Conservation (phyloP, 2,797 vertebrate genomes). For the Gorsachius magnificus region DNA sequence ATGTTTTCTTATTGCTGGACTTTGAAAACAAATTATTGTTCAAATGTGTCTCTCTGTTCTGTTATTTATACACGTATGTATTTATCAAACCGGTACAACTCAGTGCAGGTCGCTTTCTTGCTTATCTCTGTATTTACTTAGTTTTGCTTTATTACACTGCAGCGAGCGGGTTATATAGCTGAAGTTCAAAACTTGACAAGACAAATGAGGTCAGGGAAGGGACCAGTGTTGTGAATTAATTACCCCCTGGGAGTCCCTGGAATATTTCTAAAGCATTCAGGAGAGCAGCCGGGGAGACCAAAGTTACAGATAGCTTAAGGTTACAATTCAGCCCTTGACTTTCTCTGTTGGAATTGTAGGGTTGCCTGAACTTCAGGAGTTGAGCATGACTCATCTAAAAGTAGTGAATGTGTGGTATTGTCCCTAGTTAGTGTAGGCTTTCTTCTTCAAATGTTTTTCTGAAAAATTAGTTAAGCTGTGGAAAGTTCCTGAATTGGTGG, state of each 20-base stretch:
- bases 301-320: neutral
- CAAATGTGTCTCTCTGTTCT: neutral
- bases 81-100: neutral
- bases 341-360: neutral
- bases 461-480: neutral
- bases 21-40: neutral
- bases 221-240: neutral
- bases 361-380: neutral
- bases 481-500: neutral
- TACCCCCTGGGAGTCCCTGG: rapidly evolving
- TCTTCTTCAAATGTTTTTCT: neutral
- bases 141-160: neutral
- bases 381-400: neutral
- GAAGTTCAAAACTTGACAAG: neutral
- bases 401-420: neutral
- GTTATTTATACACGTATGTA: rapidly evolving
- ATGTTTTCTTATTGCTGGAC: neutral
- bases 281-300: rapidly evolving
- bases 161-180: neutral
- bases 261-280: neutral
- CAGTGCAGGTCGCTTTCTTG: neutral
- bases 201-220: neutral
- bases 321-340: neutral
- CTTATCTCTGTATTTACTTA: neutral
- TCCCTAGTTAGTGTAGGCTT: neutral